These are phyloP conservation scores for Megaleporinus macrocephalus DNA, from an alignment of 2,113 vertebrate genomes.

Conservation along the genomic window DNA sequence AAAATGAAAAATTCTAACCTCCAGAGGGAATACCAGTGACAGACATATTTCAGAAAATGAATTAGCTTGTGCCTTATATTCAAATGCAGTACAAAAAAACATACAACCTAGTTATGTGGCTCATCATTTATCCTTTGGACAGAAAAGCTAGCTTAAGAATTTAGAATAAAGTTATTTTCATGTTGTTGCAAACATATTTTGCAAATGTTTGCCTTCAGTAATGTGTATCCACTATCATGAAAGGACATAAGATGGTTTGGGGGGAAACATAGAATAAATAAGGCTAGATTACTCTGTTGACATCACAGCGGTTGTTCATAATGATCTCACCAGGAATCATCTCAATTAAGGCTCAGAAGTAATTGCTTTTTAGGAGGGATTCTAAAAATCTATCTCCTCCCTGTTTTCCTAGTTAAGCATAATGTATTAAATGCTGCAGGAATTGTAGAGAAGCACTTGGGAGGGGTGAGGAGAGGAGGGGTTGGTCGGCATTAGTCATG, in stretches of 20 bases:
- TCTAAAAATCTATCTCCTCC: conserved; percentile 55
- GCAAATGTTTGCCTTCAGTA: conserved; percentile 9
- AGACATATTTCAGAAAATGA: conserved; percentile 13
- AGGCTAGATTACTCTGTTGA: conserved; percentile 49
- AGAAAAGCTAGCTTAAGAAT: conserved; percentile 13
- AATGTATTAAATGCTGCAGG: conserved; percentile 24
- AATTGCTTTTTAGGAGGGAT: conserved; percentile 52
- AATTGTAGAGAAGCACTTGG: conserved; percentile 41
- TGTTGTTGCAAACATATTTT: conserved; percentile 17
- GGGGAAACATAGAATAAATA: conserved; percentile 11
- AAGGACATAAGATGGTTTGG: conserved; percentile 12
- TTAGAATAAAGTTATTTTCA: neutral
- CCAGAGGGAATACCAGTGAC: conserved; percentile 28
- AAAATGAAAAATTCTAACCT: conserved; percentile 38
- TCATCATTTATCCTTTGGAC: conserved; percentile 16
- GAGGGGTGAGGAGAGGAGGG: conserved; percentile 45
- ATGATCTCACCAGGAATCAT: conserved; percentile 41
- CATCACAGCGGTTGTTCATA: conserved; percentile 29
- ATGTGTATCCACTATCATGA: conserved; percentile 10
- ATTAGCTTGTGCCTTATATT: conserved; percentile 16
- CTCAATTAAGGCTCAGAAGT: conserved; percentile 59
- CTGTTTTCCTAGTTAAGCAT: conserved; percentile 26
- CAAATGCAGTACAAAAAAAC: conserved; percentile 1
- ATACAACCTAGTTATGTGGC: conserved; percentile 12
- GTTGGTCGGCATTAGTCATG: conserved; percentile 57